Evolutionary conservation across 2,113 vertebrate genomes (phyloP), one percentile per base, ranked within the genome.

Genomic region (Coryphaenoides rupestris): DNA sequence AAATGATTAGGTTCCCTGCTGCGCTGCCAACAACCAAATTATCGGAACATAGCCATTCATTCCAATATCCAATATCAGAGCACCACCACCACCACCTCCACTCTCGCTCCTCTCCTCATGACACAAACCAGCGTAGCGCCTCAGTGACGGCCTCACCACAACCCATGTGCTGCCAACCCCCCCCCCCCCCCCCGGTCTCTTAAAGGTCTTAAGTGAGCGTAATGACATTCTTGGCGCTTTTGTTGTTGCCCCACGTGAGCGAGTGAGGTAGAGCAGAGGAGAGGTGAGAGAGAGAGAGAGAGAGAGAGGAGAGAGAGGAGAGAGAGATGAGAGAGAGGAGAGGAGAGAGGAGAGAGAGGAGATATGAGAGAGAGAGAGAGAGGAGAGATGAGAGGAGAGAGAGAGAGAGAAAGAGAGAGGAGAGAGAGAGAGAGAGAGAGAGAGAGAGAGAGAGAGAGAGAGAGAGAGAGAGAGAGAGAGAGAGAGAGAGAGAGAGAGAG

Each of bases 141-240:
- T 75, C 61, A 70, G 70, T 63, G 64, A 72, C 65, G 64, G 70
- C 69, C 71, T 72, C 49, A 16, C 33, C 70, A 57, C 62, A 69
- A 65, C 67, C 72, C 76, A 79, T 76, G 73, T 69, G 74, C 68
- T 76, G n/a, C n/a, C n/a, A n/a, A n/a, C n/a, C n/a, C n/a, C n/a
- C n/a, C n/a, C n/a, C 47, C 50, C 21, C 64, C 77, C 77, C 72
- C 46, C 53, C 23, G 69, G 77, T 76, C 71, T 71, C 75, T 81
- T 84, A 83, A 78, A 80, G 26, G 26, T 72, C 72, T 83, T 84
- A 85, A 84, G 78, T 81, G 70, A 83, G 81, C 65, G 78, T 85
- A 85, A 85, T 86, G 73, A 68, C 76, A 81, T 86, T 86, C 76
- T 76, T 83, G 77, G 69, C 33, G 79, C 69, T 79, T 80, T 79